A percentile compares a stretch with the other conserved stretches of the same genome.
These are phyloP conservation scores for Deroptyus accipitrinus DNA, from an alignment of 2,113 vertebrate species.

Conservation along the genomic window DNA sequence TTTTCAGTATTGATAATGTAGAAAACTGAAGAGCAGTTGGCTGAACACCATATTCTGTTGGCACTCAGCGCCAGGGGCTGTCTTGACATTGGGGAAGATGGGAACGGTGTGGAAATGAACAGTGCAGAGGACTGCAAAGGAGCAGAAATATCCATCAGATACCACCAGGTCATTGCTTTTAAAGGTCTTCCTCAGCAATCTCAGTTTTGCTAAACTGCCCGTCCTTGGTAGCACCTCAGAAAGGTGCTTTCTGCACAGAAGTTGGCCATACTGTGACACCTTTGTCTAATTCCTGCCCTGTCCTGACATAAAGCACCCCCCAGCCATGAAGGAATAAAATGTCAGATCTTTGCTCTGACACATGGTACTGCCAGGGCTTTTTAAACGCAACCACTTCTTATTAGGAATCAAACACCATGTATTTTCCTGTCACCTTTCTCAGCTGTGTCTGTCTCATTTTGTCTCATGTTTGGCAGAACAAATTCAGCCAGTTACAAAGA, in stretches of 20 bases:
- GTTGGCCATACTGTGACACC: neutral
- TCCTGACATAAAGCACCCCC: neutral
- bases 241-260: neutral
- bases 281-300: neutral
- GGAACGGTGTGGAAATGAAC: neutral
- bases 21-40: neutral
- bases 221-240: neutral
- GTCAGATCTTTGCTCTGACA: neutral
- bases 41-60: neutral
- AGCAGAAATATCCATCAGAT: neutral
- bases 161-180: neutral
- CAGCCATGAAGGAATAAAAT: neutral
- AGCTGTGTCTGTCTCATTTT: neutral
- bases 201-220: neutral
- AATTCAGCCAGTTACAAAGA: neutral
- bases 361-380: neutral
- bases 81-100: neutral
- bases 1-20: neutral
- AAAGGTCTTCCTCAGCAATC: neutral
- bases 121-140: neutral
- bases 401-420: accelerated
- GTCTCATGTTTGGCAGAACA: neutral
- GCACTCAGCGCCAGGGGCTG: neutral
- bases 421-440: neutral
- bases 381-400: neutral